A percentile compares a stretch with the other conserved stretches of the same genome.
These are phyloP conservation scores for Vombatus ursinus DNA, from an alignment of 2,113 vertebrate genomes.

Conservation along the genomic window DNA sequence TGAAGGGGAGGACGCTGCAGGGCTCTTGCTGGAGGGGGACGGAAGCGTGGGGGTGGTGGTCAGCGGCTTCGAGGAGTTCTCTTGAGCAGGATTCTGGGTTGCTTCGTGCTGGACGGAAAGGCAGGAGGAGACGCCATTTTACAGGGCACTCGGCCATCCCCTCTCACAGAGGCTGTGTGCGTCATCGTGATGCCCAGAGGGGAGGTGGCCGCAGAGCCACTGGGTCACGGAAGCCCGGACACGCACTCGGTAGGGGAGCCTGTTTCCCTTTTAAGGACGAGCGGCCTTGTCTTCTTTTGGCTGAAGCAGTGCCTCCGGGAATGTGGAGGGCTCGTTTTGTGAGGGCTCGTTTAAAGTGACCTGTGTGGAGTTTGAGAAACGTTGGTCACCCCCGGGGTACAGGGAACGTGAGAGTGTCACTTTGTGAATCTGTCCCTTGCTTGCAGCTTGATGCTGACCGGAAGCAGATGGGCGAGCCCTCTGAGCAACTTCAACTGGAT, in stretches of 20 bases:
- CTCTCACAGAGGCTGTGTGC: background rate
- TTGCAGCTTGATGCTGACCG: conserved; percentile 76
- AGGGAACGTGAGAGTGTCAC: background rate
- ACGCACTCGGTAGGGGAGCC: background rate
- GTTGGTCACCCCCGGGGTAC: background rate
- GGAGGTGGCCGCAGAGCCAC: background rate
- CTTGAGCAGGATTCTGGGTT: background rate
- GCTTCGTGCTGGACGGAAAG: background rate
- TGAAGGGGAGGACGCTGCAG: background rate
- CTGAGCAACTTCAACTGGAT: conserved; percentile 85
- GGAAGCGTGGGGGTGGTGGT: background rate
- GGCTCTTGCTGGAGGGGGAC: background rate
- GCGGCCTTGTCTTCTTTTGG: background rate
- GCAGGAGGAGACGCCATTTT: background rate
- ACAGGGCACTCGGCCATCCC: background rate
- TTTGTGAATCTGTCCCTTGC: conserved; percentile 25
- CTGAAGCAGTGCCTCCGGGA: background rate
- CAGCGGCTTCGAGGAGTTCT: background rate
- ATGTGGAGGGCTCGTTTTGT: background rate
- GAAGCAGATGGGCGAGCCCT: conserved; percentile 73
- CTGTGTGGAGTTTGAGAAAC: background rate
- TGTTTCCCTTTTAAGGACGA: background rate
- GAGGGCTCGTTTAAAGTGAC: background rate
- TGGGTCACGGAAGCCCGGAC: background rate
- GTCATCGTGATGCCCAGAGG: too few relatives aligned